phyloP scores from a whole-genome alignment of 2,113 vertebrate genomes.

The Tragelaphus strepsiceros region DNA sequence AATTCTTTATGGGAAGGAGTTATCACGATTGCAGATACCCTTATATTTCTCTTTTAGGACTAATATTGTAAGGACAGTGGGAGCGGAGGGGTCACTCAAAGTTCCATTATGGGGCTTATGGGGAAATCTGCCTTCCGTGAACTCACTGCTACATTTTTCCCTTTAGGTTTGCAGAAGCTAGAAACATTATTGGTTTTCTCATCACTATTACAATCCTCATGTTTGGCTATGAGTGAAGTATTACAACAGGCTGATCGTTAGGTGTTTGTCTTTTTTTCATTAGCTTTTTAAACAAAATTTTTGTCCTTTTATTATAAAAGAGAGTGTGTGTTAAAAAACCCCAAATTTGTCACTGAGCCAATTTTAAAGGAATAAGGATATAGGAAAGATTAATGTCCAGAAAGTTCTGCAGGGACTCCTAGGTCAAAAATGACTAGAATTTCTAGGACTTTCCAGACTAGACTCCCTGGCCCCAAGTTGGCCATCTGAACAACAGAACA shows the following conservation, averaged over 20 bases:
- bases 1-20: conserved; percentile 95
- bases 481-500: neutral
- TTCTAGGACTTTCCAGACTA: neutral
- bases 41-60: conserved; percentile 95
- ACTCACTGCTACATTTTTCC: neutral
- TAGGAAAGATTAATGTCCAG: neutral
- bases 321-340: neutral
- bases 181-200: conserved; percentile 95
- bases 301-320: neutral
- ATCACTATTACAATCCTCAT: conserved; percentile 95
- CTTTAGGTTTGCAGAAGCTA: conserved; percentile 90
- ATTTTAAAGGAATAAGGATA: neutral
- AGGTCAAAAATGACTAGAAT: neutral
- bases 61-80: conserved; percentile 88
- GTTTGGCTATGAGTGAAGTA: conserved; percentile 93
- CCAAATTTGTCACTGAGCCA: neutral
- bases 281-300: neutral
- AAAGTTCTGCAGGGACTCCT: neutral
- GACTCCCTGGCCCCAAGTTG: neutral
- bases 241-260: neutral
- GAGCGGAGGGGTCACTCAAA: neutral
- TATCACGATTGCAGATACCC: conserved; percentile 96
- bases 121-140: neutral
- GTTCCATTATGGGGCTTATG: neutral
- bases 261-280: no score